Evolutionary conservation across 2,113 vertebrate species (phyloP).

Genomic region (Tringa solitaria): DNA sequence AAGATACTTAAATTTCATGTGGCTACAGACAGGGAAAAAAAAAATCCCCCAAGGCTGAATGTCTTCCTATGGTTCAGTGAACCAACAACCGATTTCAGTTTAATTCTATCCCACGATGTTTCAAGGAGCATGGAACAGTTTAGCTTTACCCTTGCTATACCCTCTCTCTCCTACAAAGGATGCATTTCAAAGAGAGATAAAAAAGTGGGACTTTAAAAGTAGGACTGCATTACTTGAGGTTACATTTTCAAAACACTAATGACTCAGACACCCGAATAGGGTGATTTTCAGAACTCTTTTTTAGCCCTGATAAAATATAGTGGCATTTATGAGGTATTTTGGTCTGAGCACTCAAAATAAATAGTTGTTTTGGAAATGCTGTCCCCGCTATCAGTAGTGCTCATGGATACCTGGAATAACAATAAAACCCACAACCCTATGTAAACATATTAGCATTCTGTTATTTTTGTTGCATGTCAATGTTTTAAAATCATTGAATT

Average conservation of each 20-base stretch:
- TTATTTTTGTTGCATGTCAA: not conserved
- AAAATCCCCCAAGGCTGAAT: not conserved
- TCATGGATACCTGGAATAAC: not conserved
- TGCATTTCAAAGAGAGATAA: not conserved
- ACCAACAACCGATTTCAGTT: not conserved
- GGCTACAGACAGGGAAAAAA: not conserved
- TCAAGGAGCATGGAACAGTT: not conserved
- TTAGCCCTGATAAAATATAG: not conserved
- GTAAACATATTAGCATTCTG: not conserved
- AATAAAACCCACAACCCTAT: not conserved
- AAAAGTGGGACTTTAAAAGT: not conserved
- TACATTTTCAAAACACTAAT: not conserved
- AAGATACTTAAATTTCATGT: conserved; percentile 39
- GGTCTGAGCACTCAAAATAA: not conserved
- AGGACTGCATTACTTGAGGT: not conserved
- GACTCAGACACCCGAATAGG: not conserved
- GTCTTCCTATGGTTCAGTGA: not conserved
- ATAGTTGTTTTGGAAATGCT: not conserved
- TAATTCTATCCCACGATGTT: not conserved
- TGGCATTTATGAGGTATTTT: not conserved
- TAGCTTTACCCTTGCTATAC: not conserved
- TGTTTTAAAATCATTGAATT: not conserved
- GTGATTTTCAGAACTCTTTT: not conserved
- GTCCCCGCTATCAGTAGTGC: too few relatives aligned
- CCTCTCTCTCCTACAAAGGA: not conserved